Base-by-base conservation (phyloP, 1,140 invertebrate genomes). In the Drosophila burlai region DNA sequence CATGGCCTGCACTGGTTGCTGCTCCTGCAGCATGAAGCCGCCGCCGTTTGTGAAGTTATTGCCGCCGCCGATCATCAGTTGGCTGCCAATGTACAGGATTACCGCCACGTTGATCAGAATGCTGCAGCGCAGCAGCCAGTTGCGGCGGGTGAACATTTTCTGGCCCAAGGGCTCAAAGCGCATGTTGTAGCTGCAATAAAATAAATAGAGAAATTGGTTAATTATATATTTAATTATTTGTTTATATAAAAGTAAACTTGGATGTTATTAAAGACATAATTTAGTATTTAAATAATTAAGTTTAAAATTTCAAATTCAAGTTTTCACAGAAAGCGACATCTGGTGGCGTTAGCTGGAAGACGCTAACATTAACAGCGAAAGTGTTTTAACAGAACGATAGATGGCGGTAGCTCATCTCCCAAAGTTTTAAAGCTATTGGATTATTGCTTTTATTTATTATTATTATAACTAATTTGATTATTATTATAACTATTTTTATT, bases 81-180 rank as follows among this genome's bases (percentile, higher is more conserved):
- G 94, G 57, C 94, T 94, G 73, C 94, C 95, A n/a, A 95, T 94
- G 92, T 96, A 96, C 55, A 96, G 91, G 31, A 96, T 92, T 43
- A 96, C 96, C 74, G 94, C 95, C 52, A 96, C 94, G 84, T 96
- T 96, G 57, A 96, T 94, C 52, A 96, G 94, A 80, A 96, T 95
- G 92, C 96, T 96, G 91, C 96, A 95, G 76, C 95, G 94, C 82
- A 96, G 94, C 92, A 96, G 93, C 94, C 96, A 96, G 92, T 96
- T 96, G 75, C 95, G 94, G 72, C 96, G 94, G 65, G 94, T 93
- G 68, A 94, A 93, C 93, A 94, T 94, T 86, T 93, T 92, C 72
- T 92, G 91, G 50, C 91, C 91, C 65, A 93, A 73, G 34, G 91
- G 91, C 74, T 92, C 91, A 43, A 92, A 92, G 38, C 91, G 87